phyloP scores from a whole-genome alignment of 2,113 vertebrate species.

The Synodontis membranacea region DNA sequence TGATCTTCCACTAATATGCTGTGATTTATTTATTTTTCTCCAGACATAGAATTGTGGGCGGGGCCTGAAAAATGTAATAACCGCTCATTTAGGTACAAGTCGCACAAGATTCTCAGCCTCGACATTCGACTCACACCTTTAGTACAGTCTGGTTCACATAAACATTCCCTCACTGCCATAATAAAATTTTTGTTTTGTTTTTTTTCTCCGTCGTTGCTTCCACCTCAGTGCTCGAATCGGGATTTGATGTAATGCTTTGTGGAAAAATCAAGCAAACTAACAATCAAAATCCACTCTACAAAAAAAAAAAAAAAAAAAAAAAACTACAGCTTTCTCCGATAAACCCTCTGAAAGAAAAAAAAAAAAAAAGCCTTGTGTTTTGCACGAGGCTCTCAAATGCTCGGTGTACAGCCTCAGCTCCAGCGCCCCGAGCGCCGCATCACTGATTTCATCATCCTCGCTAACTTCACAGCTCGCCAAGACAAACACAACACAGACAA shows the following conservation, averaged over 20 bases:
- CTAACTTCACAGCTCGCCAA: slow-evolving; percentile 18
- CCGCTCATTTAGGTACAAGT: too few relatives aligned
- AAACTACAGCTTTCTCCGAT: background rate
- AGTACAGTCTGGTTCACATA: background rate
- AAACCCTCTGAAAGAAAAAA: background rate
- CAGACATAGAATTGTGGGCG: background rate
- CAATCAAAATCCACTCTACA: background rate
- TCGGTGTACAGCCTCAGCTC: background rate
- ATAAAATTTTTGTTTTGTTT: background rate
- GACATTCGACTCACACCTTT: background rate
- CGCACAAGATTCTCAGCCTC: background rate
- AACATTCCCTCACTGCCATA: background rate
- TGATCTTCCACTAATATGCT: too few relatives aligned
- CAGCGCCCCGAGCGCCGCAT: background rate
- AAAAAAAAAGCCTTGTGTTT: background rate
- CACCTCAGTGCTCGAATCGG: too few relatives aligned
- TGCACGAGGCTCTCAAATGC: background rate
- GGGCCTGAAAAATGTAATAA: background rate
- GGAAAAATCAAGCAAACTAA: background rate
- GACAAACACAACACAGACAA: slow-evolving; percentile 37
- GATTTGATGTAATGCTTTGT: background rate
- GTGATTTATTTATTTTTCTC: too few relatives aligned
- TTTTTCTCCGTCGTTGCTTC: too few relatives aligned
- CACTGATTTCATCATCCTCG: slow-evolving; percentile 31
- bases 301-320: background rate